These are phyloP conservation scores for Dyspetes luteomarginatus DNA, from an alignment of 2,888 invertebrate species.

Conservation along the genomic window DNA sequence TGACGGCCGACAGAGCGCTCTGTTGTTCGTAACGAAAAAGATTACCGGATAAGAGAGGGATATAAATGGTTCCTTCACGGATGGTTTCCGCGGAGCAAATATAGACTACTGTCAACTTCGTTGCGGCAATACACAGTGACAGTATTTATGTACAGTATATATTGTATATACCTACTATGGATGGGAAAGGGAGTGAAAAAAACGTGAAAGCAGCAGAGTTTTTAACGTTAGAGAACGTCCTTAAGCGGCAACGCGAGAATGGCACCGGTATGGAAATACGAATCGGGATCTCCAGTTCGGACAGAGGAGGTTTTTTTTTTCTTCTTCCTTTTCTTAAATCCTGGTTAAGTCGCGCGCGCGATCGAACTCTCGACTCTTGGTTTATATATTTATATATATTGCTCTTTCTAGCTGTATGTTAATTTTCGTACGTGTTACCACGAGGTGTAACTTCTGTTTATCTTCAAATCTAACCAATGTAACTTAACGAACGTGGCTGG, in stretches of 20 bases:
- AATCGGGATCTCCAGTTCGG: constrained; percentile 63
- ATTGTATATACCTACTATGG: background rate
- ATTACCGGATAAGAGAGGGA: constrained; percentile 75
- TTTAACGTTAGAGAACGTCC: constrained; percentile 53
- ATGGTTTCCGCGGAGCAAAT: constrained; percentile 75
- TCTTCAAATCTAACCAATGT: constrained; percentile 80
- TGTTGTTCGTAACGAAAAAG: constrained; percentile 67
- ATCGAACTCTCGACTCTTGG: constrained; percentile 46
- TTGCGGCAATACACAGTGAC: constrained; percentile 18
- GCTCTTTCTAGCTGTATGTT: constrained; percentile 72
- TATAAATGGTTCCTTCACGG: constrained; percentile 75
- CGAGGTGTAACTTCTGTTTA: constrained; percentile 82
- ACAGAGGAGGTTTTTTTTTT: constrained; percentile 29
- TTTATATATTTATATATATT: constrained; percentile 16
- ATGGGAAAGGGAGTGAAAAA: constrained; percentile 37
- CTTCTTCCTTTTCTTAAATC: constrained; percentile 41
- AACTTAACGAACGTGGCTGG: constrained; percentile 76
- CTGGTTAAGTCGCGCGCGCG: constrained; percentile 26
- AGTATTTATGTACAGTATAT: constrained; percentile 5
- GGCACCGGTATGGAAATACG: constrained; percentile 81
- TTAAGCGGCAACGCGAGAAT: constrained; percentile 70
- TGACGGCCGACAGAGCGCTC: constrained; percentile 33
- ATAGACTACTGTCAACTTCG: constrained; percentile 74
- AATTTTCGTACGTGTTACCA: constrained; percentile 79
- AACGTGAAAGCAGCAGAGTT: constrained; percentile 54